phyloP scores from a whole-genome alignment of 2,797 vertebrate genomes.

The Siniperca scherzeri region DNA sequence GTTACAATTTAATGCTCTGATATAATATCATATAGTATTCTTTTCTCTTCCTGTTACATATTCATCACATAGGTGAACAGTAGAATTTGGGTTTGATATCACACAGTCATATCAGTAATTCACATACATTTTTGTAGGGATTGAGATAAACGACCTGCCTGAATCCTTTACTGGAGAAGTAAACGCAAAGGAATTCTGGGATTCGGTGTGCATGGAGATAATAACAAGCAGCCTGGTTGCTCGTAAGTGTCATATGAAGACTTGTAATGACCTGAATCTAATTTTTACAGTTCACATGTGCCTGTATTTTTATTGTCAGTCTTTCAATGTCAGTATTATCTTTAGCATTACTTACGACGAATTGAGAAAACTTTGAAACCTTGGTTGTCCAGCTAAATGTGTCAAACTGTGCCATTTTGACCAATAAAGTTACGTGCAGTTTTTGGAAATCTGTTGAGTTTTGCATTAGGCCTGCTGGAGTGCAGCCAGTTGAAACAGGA shows the following conservation, averaged over 20 bases:
- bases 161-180: constrained; percentile 9
- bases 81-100: neutral
- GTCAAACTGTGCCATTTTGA: too few species aligned
- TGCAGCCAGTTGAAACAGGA: neutral
- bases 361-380: too few species aligned
- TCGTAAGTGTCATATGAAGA: constrained; percentile 11
- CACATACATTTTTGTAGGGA: constrained; percentile 4
- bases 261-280: neutral
- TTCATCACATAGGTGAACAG: neutral
- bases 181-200: constrained; percentile 29
- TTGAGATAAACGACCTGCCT: constrained; percentile 18
- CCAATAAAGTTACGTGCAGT: too few species aligned
- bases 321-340: neutral
- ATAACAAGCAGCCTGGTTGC: constrained; percentile 16
- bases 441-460: too few species aligned
- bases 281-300: neutral
- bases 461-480: neutral
- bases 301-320: neutral
- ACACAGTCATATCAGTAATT: neutral
- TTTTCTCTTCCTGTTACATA: neutral
- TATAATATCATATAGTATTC: neutral
- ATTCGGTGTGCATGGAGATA: constrained; percentile 11
- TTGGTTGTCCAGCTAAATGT: too few species aligned
- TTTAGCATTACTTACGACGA: too few species aligned
- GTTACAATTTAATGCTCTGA: neutral